Evolutionary conservation across 2,113 vertebrate species (phyloP), one percentile per base, ranked within the genome.

Genomic region (Siniperca knerii): DNA sequence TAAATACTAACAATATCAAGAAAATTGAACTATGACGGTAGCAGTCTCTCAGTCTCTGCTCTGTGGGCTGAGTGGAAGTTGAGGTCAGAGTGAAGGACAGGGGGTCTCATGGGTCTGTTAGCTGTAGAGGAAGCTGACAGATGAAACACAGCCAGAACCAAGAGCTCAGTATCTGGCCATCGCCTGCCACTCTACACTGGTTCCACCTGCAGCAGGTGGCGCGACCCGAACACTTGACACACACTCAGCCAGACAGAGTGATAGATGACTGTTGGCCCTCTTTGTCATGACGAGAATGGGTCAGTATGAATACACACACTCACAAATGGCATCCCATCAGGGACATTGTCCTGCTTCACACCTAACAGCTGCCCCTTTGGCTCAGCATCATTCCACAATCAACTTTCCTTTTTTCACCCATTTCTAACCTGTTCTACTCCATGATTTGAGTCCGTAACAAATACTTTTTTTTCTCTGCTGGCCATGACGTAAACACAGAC

Each of bases 251-350:
- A 79, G 89, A 89, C 89, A 81, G 68, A 64, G 77, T 91, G 89
- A 93, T 83, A 44, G 70, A 91, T 91, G 83, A 87, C 64, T 75
- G 71, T 65, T 79, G 82, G 81, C 83, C 77, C 81, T 67, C 67
- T 85, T 75, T 70, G 79, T 78, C 65, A 77, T 46, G 71, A 89
- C 37, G 58, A 72, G 62, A 84, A 69, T 2, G 0, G 61, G 75
- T 82, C 75, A 67, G 48, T 65, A 73, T 81, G 55, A 87, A 81
- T 79, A 75, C 61, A 70, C 61, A 62, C 48, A 6, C 84, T 60
- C 67, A 73, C 70, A 80, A 79, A 84, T 62, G 69, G 73, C 65
- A 23, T 16, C 54, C 74, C 74, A 62, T 82, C 84, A 64, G 84
- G 77, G 64, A 84, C 5, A 11, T 40, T 58, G 60, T 64, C 77